Evolutionary conservation across 1,140 invertebrate species (phyloP), one percentile per base, ranked within the genome.

Genomic region (Hyphantria cunea): DNA sequence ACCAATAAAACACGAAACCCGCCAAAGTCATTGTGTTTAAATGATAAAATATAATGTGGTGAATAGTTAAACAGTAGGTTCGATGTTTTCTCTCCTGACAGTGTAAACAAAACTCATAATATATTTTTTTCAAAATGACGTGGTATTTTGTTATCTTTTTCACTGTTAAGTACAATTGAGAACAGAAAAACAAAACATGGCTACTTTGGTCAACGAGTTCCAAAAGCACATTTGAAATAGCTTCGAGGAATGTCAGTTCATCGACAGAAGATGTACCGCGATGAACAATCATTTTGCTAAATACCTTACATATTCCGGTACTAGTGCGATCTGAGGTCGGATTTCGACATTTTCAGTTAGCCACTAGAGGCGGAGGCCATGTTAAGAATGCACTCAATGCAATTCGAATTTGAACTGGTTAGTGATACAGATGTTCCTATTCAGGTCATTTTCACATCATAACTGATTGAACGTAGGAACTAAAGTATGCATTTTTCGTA

Each of bases 241-340:
- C 32, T 13, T 47, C 10, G 33, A 52, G 73, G 69, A 72, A 76
- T 71, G 69, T 66, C 55, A 55, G 48, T 56, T 53, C 59, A 41
- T 12, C 11, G 55, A 17, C 41, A 4, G 50, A 25, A n/a, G 33
- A 49, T 48, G 45, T 58, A 39, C 12, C 45, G 32, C 55, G 44
- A 39, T 62, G 64, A 61, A 70, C 67, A 50, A 70, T 56, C 67
- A 78, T 84, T 84, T 81, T 70, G 76, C 79, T 79, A 80, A 86
- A 89, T 89, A 78, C 86, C 86, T 84, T 74, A 85, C 82, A 84
- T 87, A 89, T 82, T 89, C 77, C 77, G 74, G 74, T 86, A 70
- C 79, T 85, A 75, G 82, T 86, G 76, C 80, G 77, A 82, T 80
- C 73, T 80, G 82, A 74, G 76, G 83, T 69, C 74, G 74, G 71